Evolutionary conservation across 2,888 invertebrate genomes (phyloP).

Genomic region (Cheilosia pagana): DNA sequence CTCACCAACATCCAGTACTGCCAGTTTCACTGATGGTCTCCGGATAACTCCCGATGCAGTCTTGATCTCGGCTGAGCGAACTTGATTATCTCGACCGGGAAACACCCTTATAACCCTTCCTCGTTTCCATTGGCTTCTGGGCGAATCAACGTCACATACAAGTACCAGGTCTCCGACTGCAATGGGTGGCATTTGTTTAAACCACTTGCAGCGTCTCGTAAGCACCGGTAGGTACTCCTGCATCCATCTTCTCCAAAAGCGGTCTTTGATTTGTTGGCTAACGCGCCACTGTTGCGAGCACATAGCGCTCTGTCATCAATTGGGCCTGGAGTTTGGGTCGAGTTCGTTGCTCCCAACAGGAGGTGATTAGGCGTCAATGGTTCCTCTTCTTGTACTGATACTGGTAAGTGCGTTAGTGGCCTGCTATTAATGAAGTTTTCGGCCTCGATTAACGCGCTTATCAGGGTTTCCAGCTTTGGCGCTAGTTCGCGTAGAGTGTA

Average conservation of each 20-base stretch:
- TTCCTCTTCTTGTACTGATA: constrained; percentile 7
- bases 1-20: constrained; percentile 16
- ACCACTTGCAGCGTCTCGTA: constrained; percentile 27
- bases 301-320: background rate
- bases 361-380: constrained; percentile 32
- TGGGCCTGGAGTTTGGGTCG: constrained; percentile 3
- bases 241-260: constrained; percentile 22
- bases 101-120: constrained; percentile 15
- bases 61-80: constrained; percentile 7
- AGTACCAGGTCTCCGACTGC: constrained; percentile 5
- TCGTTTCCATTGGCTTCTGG: constrained; percentile 5
- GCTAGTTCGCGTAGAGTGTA: background rate
- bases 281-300: constrained; percentile 9
- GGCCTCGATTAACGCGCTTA: constrained; percentile 20
- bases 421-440: constrained; percentile 24
- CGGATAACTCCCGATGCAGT: constrained; percentile 1
- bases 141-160: background rate
- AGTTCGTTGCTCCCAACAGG: background rate
- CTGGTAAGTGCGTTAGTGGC: constrained; percentile 5
- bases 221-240: constrained; percentile 19
- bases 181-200: background rate
- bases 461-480: constrained; percentile 12
- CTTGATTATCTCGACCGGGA: constrained; percentile 10
- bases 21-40: constrained; percentile 10
- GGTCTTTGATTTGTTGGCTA: constrained; percentile 10